These are phyloP conservation scores for Pyrocephalus nanus DNA, from an alignment of 2,797 vertebrate genomes.

Conservation along the genomic window DNA sequence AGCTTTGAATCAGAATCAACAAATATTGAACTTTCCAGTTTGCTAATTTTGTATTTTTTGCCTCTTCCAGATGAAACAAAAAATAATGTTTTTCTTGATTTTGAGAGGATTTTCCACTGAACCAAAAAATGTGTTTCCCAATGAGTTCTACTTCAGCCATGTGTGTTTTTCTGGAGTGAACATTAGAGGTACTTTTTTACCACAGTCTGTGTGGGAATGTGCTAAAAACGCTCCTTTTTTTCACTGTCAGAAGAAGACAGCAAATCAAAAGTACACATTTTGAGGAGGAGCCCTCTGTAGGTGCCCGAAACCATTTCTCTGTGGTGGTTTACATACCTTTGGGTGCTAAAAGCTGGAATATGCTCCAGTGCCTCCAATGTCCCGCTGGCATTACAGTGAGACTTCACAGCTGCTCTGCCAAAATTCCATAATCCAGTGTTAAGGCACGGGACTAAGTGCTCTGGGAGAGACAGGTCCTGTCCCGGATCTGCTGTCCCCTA, in stretches of 20 bases:
- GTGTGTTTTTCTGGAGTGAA: not conserved
- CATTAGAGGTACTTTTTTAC: rapidly evolving
- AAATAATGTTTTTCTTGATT: not conserved
- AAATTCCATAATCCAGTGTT: not conserved
- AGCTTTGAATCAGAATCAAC: not conserved
- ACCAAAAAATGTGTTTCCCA: not conserved
- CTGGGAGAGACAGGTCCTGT: not conserved
- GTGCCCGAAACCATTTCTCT: not conserved
- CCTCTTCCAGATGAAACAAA: not conserved
- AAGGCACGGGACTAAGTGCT: not conserved
- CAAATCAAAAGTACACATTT: not conserved
- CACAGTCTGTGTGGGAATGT: not conserved
- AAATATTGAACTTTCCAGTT: rapidly evolving
- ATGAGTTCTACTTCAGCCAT: not conserved
- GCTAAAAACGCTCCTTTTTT: not conserved
- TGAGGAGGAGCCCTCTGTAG: not conserved
- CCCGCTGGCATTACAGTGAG: not conserved
- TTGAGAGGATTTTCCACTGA: not conserved
- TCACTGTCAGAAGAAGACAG: not conserved
- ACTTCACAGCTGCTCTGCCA: slow-evolving; percentile 22
- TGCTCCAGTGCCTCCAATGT: rapidly evolving
- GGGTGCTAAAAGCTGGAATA: slow-evolving; percentile 9
- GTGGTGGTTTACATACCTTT: not conserved
- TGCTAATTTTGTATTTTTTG: not conserved
- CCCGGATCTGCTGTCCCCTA: not conserved